Percentiles rank a stretch among this genome's conserved stretches.
These are phyloP conservation scores for Geotrypetes seraphini DNA, from an alignment of 2,797 vertebrate species.

Conservation along the genomic window DNA sequence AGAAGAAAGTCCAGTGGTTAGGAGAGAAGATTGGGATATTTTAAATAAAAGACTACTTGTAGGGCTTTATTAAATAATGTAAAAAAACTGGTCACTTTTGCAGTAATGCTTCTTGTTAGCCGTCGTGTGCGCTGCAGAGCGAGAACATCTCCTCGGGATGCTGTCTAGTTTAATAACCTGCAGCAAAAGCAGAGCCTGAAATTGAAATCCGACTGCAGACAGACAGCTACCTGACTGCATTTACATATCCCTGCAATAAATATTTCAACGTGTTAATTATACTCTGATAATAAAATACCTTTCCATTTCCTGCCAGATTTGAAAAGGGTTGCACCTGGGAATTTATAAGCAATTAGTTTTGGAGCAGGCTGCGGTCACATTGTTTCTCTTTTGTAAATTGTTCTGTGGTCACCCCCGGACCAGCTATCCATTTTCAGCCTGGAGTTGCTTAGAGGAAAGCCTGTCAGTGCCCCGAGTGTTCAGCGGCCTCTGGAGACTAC, in stretches of 20 bases:
- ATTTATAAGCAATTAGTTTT: constrained; percentile 51
- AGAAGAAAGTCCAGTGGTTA: no score
- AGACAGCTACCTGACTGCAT: no score
- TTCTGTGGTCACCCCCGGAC: constrained; percentile 24
- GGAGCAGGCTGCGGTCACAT: constrained; percentile 30
- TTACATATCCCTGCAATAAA: constrained; percentile 52
- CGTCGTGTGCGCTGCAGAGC: no score
- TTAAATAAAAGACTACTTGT: no score
- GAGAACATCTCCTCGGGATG: no score
- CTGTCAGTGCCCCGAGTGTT: background rate
- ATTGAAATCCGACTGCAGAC: no score
- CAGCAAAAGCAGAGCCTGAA: no score
- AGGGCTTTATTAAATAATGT: no score
- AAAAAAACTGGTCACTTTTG: no score
- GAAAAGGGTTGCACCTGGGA: constrained; percentile 37
- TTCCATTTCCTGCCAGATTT: constrained; percentile 52
- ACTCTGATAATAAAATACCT: constrained; percentile 56
- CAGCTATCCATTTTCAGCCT: constrained; percentile 6
- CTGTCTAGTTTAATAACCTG: no score
- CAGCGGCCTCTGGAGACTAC: background rate
- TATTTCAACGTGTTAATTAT: constrained; percentile 60
- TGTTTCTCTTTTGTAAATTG: constrained; percentile 34
- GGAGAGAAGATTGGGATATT: no score
- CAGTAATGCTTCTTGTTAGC: no score
- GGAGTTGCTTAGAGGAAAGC: constrained; percentile 7